A percentile compares a stretch with the other conserved stretches of the same genome.
Conservation (phyloP, 2,113 vertebrate genomes). For the Entosphenus tridentatus region DNA sequence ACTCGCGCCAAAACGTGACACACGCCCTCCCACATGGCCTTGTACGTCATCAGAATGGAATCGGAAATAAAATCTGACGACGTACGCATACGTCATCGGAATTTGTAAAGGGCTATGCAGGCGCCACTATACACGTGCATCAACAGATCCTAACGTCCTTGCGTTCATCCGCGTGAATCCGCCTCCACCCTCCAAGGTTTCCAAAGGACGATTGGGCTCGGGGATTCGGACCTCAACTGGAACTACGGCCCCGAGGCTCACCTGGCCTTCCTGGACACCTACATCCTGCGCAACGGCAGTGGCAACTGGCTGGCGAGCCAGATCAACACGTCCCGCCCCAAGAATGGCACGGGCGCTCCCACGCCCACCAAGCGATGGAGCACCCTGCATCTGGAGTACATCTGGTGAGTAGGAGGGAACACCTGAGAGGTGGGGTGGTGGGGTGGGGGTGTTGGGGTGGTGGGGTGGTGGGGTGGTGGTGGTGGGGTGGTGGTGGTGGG, state of each 20-base stretch:
- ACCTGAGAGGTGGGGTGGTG: not conserved
- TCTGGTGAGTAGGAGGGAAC: slow-evolving; percentile 41
- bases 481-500: too few relatives aligned
- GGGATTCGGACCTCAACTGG: slow-evolving; percentile 98
- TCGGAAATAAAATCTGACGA: too few relatives aligned
- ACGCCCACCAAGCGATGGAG: slow-evolving; percentile 86
- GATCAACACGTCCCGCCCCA: slow-evolving; percentile 53
- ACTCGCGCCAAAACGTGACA: too few relatives aligned
- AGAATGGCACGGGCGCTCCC: slow-evolving; percentile 58
- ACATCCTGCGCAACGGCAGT: slow-evolving; percentile 78
- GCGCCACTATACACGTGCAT: not conserved
- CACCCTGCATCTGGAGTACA: slow-evolving; percentile 87
- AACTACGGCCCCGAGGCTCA: slow-evolving; percentile 97
- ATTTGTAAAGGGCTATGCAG: too few relatives aligned
- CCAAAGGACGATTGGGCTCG: slow-evolving; percentile 75
- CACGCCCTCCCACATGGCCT: too few relatives aligned
- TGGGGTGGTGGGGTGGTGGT: too few relatives aligned
- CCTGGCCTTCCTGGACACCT: slow-evolving; percentile 80
- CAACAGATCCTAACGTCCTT: not conserved
- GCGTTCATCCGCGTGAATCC: not conserved
- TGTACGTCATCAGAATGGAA: too few relatives aligned
- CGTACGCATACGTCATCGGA: too few relatives aligned
- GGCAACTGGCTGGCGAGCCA: slow-evolving; percentile 83
- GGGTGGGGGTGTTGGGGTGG: too few relatives aligned
- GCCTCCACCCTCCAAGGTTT: slow-evolving; percentile 32